Evolutionary conservation across 2,888 invertebrate genomes (phyloP), one percentile per base, ranked within the genome.

Genomic region (Cheilosia vulpina): DNA sequence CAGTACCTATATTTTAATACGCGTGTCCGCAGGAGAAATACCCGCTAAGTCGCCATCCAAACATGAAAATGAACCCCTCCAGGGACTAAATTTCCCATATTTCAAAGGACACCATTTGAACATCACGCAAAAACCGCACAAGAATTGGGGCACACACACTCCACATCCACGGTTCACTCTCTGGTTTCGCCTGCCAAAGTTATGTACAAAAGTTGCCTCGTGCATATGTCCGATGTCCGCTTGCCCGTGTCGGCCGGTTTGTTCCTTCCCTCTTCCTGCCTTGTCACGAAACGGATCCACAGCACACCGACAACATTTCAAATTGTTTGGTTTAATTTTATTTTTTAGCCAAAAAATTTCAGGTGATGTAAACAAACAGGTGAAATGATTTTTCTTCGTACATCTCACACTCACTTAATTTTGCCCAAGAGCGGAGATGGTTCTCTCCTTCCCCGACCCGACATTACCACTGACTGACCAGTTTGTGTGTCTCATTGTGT

Each of bases 291-390:
- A 72, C 24, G 57, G n/a, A 65, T 58, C 65, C 52, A 31, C 17
- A 31, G 43, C 41, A 21, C 19, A 19, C 47, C 47, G n/a, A 17
- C 45, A 17, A 43, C 31, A 47, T 47, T n/a, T 17, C 45, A 47
- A 47, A 47, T 17, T 9, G 5, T 47, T 17, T n/a, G 17, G 17
- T n/a, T 43, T 43, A 34, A 19, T 7, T 34, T 58, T 71, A 15
- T n/a, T 53, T 34, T 9, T 53, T 27, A 4, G 11, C 34, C 21
- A 43, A 60, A 43, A 57, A 41, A 43, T 55, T 75, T 75, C 63
- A 71, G 71, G 50, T 77, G 80, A 85, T 77, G 80, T 85, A 85
- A 85, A 85, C 85, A 85, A 85, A 85, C 85, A 85, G 84, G 84
- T 85, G 85, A 85, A 85, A 85, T 85, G 76, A 80, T 80, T 85